A percentile compares a stretch with the other conserved stretches of the same genome.
These are phyloP conservation scores for Limnephilus rhombicus DNA, from an alignment of 2,888 invertebrate species.

Conservation along the genomic window DNA sequence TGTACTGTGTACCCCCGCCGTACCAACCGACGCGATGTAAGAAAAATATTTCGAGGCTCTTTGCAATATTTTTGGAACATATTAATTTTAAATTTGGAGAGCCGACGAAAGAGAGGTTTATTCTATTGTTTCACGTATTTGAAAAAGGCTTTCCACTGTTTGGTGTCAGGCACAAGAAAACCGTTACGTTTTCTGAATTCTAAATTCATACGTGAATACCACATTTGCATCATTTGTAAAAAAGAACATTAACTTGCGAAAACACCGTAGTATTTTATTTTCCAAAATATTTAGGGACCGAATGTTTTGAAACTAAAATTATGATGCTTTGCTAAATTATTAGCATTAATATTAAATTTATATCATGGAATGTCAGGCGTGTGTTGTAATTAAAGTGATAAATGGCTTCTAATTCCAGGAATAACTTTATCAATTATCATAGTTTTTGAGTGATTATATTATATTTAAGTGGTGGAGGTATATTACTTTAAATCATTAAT, in stretches of 20 bases:
- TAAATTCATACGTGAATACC: slow-evolving; percentile 25
- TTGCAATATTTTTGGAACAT: neutral
- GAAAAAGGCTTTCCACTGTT: slow-evolving; percentile 14
- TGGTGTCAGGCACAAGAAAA: slow-evolving; percentile 12
- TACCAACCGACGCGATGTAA: neutral
- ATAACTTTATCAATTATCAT: neutral
- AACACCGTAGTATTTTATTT: neutral
- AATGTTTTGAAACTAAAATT: neutral
- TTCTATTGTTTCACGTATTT: slow-evolving; percentile 31
- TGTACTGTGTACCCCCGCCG: neutral
- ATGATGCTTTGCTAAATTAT: neutral
- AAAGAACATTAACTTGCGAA: neutral
- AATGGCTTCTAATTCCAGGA: neutral
- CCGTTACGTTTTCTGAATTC: slow-evolving; percentile 23
- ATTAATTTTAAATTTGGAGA: neutral
- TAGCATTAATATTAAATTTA: neutral
- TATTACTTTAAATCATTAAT: neutral
- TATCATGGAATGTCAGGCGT: neutral
- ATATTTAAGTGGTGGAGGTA: neutral
- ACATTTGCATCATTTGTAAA: neutral
- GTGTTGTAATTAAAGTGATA: neutral
- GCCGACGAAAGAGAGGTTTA: neutral
- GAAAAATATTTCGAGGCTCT: neutral
- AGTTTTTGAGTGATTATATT: neutral
- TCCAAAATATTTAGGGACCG: neutral